Conservation (phyloP, 2,888 invertebrate species). For the Drosophila maculinotata region DNA sequence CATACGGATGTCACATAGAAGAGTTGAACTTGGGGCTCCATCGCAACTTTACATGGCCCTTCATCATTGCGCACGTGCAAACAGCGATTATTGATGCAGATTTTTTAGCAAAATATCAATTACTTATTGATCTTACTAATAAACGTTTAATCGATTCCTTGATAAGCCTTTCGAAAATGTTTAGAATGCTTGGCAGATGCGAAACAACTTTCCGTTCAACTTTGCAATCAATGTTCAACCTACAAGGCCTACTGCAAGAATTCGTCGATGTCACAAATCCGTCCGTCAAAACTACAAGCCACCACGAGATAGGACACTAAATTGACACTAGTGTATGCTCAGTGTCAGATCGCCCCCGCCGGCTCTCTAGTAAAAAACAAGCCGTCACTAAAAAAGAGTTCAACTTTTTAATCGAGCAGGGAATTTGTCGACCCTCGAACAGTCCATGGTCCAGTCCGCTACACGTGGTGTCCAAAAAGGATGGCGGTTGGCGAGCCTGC, state of each 20-base stretch:
- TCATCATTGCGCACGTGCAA: not conserved
- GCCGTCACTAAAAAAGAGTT: not conserved
- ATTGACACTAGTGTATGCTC: not conserved
- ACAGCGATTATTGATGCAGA: not conserved
- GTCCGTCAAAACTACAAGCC: too few species aligned
- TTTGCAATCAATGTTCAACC: too few species aligned
- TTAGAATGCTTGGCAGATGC: not conserved
- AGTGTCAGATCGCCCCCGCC: not conserved
- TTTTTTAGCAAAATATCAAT: not conserved
- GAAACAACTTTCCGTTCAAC: not conserved
- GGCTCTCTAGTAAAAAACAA: not conserved
- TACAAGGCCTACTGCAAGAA: too few species aligned
- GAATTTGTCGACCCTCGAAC: not conserved
- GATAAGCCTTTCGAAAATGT: too few species aligned
- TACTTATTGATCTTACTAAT: too few species aligned
- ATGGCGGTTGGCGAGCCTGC: not conserved
- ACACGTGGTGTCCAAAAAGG: too few species aligned
- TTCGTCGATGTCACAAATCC: too few species aligned
- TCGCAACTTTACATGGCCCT: too few species aligned
- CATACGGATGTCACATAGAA: too few species aligned
- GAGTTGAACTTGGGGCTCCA: too few species aligned
- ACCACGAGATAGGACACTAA: not conserved
- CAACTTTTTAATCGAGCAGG: not conserved
- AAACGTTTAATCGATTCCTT: not conserved
- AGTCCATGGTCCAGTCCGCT: conserved; percentile 1